A percentile compares a stretch with the other conserved stretches of the same genome.
These are phyloP conservation scores for Sminthurinus signatus DNA, from an alignment of 1,140 invertebrate species.

Conservation along the genomic window DNA sequence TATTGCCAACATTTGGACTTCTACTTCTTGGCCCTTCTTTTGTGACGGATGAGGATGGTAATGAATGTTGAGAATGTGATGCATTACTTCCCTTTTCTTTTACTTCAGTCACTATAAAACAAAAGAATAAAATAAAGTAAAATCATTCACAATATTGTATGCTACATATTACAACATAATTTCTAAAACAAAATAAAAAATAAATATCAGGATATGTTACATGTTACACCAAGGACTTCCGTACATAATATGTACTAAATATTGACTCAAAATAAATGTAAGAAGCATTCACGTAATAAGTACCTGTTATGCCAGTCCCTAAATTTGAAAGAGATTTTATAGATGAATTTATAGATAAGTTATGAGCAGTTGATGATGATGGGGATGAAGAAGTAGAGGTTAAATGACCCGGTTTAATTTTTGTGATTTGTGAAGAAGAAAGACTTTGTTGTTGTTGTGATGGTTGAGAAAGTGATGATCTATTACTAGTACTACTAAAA, in stretches of 20 bases:
- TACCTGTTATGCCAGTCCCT: conserved; percentile 21
- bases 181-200: no score
- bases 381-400: background rate
- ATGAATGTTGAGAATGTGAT: background rate
- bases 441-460: no score
- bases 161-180: no score
- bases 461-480: background rate
- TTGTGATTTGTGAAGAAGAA: conserved; percentile 15
- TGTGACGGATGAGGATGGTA: background rate
- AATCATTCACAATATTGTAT: no score
- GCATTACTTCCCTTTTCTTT: conserved; percentile 4
- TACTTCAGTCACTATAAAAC: conserved; percentile 30
- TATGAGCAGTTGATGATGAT: background rate
- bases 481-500: background rate
- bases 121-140: no score
- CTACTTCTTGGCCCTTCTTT: background rate
- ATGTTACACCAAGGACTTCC: no score
- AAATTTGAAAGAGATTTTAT: conserved; percentile 16
- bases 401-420: conserved; percentile 13
- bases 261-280: no score
- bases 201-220: no score
- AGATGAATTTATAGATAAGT: background rate
- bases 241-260: no score
- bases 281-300: no score
- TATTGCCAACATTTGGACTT: conserved; percentile 15